A percentile compares a stretch with the other conserved stretches of the same genome.
These are phyloP conservation scores for Xiphophorus couchianus DNA, from an alignment of 2,113 vertebrate species.

Conservation along the genomic window DNA sequence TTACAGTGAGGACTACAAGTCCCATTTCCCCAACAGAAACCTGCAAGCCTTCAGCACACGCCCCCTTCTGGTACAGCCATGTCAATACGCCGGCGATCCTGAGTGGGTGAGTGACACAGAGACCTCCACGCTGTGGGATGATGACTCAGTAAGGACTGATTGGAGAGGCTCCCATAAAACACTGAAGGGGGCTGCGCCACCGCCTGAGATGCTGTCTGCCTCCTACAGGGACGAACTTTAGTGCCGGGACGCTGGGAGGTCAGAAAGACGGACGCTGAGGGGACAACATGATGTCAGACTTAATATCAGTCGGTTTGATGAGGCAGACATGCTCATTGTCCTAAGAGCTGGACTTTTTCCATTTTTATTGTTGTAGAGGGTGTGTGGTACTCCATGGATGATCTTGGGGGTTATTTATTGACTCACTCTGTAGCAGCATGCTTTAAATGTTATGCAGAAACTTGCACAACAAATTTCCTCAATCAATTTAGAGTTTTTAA, in stretches of 20 bases:
- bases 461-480: slow-evolving; percentile 32
- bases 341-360: slow-evolving; percentile 17
- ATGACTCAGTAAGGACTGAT: slow-evolving; percentile 85
- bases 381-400: background rate
- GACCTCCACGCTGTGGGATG: slow-evolving; percentile 94
- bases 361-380: slow-evolving; percentile 1
- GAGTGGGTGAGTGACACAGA: slow-evolving; percentile 96
- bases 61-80: slow-evolving; percentile 91
- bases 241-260: slow-evolving; percentile 23
- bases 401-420: background rate
- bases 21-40: slow-evolving; percentile 87
- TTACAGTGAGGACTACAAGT: slow-evolving; percentile 90
- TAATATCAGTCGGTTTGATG: background rate
- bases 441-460: slow-evolving; percentile 19
- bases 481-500: slow-evolving; percentile 7
- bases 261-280: slow-evolving; percentile 25
- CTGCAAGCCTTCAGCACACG: slow-evolving; percentile 86
- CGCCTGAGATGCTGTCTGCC: slow-evolving; percentile 70
- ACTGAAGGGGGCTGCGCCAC: slow-evolving; percentile 78
- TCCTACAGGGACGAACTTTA: slow-evolving; percentile 88
- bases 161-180: slow-evolving; percentile 93
- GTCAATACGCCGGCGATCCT: slow-evolving; percentile 90
- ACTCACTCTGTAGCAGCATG: background rate
- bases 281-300: slow-evolving; percentile 6
- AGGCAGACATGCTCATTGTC: slow-evolving; percentile 12